Evolutionary conservation across 2,888 invertebrate species (phyloP).

Genomic region (Mythimna ferrago): DNA sequence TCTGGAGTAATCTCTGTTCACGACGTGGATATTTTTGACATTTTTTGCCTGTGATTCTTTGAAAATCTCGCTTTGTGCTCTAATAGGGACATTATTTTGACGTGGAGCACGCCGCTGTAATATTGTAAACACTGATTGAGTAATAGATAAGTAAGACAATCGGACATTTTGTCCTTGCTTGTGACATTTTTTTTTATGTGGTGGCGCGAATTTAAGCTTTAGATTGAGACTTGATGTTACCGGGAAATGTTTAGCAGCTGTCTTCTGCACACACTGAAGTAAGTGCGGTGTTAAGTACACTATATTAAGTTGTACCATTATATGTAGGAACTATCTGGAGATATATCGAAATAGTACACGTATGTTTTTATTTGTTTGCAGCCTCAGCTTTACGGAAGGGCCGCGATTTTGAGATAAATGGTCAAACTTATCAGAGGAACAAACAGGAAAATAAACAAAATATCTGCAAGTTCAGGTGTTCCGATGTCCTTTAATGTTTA

Average conservation of each 20-base stretch:
- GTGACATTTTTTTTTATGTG: constrained; percentile 72
- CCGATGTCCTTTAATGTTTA: constrained; percentile 19
- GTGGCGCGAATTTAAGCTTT: constrained; percentile 70
- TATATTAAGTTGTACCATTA: not conserved
- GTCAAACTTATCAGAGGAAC: constrained; percentile 27
- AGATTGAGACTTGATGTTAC: constrained; percentile 64
- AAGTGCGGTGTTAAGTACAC: constrained; percentile 34
- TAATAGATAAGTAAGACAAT: constrained; percentile 88
- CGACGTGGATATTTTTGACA: constrained; percentile 85
- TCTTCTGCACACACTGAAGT: constrained; percentile 33
- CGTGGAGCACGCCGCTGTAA: constrained; percentile 85
- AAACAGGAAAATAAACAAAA: constrained; percentile 48
- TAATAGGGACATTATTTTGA: constrained; percentile 91
- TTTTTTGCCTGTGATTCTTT: constrained; percentile 88
- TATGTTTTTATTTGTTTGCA: constrained; percentile 42
- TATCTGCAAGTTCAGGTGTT: constrained; percentile 29
- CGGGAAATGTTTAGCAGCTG: constrained; percentile 67
- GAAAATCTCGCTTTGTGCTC: constrained; percentile 87
- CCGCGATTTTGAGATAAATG: constrained; percentile 42
- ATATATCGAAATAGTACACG: constrained; percentile 13
- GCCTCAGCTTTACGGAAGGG: constrained; percentile 22
- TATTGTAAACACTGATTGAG: constrained; percentile 90
- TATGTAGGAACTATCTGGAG: constrained; percentile 26
- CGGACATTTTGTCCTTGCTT: constrained; percentile 76
- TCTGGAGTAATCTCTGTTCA: constrained; percentile 84